phyloP scores from a whole-genome alignment of 2,888 invertebrate species.

The Serripes groenlandicus region DNA sequence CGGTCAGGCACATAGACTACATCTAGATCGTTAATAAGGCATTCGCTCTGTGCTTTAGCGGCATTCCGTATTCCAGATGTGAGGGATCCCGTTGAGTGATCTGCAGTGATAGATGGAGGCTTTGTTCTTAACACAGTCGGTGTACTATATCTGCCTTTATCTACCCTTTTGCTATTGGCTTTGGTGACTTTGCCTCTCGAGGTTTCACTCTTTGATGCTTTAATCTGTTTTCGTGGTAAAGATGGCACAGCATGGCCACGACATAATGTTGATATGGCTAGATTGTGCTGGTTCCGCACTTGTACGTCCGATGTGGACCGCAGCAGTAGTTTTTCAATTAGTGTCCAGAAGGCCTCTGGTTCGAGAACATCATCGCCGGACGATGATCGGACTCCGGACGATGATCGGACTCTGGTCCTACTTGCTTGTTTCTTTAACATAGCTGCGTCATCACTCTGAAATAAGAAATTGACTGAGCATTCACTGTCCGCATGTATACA shows the following conservation, averaged over 20 bases:
- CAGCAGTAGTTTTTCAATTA: conserved; percentile 58
- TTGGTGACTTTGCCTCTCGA: no score
- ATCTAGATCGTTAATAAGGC: conserved; percentile 38
- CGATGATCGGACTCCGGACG: neutral
- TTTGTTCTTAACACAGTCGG: neutral
- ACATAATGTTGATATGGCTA: conserved; percentile 52
- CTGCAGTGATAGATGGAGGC: neutral
- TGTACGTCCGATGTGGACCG: conserved; percentile 46
- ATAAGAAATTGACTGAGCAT: no score
- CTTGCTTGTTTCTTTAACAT: no score
- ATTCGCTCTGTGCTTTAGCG: conserved; percentile 46
- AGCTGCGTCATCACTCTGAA: no score
- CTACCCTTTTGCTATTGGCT: no score
- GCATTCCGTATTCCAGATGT: no score
- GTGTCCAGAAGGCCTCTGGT: conserved; percentile 58
- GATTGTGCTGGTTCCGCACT: conserved; percentile 38
- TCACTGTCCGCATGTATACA: no score
- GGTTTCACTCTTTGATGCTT: neutral
- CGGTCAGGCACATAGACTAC: conserved; percentile 43
- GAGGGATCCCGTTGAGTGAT: no score
- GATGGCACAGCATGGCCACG: conserved; percentile 40
- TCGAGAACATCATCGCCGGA: neutral
- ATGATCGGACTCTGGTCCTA: no score
- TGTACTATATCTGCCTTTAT: neutral
- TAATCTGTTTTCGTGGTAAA: conserved; percentile 6